phyloP scores from a whole-genome alignment of 1,140 invertebrate genomes.

The Drosophila ogumai region DNA sequence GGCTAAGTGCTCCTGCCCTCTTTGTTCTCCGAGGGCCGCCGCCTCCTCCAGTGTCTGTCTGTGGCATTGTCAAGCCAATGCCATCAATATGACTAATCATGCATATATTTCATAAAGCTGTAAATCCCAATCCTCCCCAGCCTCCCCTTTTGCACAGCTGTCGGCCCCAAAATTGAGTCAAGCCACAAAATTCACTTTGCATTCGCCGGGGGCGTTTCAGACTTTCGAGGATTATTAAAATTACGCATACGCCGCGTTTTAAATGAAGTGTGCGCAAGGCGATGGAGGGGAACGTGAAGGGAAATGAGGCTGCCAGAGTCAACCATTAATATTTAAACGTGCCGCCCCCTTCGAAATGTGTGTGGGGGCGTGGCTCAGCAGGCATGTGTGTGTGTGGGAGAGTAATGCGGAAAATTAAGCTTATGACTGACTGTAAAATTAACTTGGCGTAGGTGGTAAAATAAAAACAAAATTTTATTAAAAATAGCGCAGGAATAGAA shows the following conservation, averaged over 20 bases:
- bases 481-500: background rate
- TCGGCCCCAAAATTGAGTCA: conserved; percentile 75
- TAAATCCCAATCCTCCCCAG: conserved; percentile 28
- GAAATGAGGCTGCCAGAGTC: conserved; percentile 39
- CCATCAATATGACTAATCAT: conserved; percentile 81
- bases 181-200: conserved; percentile 81
- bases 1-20: conserved; percentile 62
- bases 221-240: conserved; percentile 78
- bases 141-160: conserved; percentile 53
- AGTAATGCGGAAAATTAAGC: conserved; percentile 25
- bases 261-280: conserved; percentile 65
- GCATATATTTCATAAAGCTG: conserved; percentile 73
- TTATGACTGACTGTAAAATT: conserved; percentile 39
- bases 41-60: conserved; percentile 17
- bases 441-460: conserved; percentile 17
- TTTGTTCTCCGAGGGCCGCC: conserved; percentile 2
- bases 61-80: conserved; percentile 54
- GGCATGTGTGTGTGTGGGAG: conserved; percentile 1
- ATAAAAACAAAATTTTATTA: conserved; percentile 29
- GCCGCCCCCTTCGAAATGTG: conserved; percentile 18
- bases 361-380: conserved; percentile 38
- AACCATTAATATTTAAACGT: conserved; percentile 73
- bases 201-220: conserved; percentile 62
- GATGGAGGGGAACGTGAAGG: background rate
- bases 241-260: conserved; percentile 81